These are phyloP conservation scores for Nephrotoma flavescens DNA, from an alignment of 2,888 invertebrate species.

Conservation along the genomic window DNA sequence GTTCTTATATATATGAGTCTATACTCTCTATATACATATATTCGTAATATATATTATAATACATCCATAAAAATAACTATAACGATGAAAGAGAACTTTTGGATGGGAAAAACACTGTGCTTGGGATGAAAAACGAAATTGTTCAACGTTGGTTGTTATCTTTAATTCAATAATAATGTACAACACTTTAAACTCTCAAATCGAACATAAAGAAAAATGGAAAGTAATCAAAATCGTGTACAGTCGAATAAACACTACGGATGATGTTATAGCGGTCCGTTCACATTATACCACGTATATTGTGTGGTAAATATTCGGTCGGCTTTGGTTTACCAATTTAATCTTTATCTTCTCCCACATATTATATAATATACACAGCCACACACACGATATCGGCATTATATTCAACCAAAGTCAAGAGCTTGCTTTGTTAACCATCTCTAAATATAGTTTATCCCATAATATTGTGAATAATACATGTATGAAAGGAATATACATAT, in stretches of 20 bases:
- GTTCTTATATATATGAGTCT: not conserved
- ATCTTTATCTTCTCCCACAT: not conserved
- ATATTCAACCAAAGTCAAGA: not conserved
- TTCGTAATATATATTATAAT: not conserved
- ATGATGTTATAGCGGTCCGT: not conserved
- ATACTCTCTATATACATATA: not conserved
- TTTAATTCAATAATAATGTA: not conserved
- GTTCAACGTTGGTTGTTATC: not conserved
- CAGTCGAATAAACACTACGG: not conserved
- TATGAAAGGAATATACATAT: not conserved
- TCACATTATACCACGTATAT: not conserved
- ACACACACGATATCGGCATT: not conserved
- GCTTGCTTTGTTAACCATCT: not conserved
- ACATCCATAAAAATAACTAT: not conserved
- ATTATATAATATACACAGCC: not conserved
- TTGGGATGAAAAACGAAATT: not conserved
- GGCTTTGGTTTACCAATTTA: not conserved
- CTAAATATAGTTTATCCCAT: not conserved
- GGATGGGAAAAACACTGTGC: not conserved
- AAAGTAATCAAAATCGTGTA: not conserved
- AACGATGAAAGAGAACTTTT: not conserved
- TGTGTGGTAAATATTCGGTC: not conserved
- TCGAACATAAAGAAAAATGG: not conserved
- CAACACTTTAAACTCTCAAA: not conserved
- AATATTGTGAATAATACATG: not conserved